phyloP scores from a whole-genome alignment of 2,888 invertebrate genomes.

The Camptogramma bilineatum region DNA sequence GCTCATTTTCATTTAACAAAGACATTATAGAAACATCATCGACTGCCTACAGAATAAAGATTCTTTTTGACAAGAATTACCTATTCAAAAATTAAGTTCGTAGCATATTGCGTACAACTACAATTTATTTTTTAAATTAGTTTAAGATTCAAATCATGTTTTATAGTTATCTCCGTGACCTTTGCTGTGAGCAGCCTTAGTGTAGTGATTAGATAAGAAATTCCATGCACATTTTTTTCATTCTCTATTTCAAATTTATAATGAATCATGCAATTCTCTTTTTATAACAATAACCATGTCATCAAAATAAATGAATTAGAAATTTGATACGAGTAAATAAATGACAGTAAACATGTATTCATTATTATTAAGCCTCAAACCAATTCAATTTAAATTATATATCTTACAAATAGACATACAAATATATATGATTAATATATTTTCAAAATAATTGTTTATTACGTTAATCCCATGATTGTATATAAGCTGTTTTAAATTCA shows the following conservation, averaged over 20 bases:
- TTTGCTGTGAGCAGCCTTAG: slow-evolving; percentile 14
- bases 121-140: no score
- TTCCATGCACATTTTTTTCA: slow-evolving; percentile 30
- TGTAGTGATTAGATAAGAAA: slow-evolving; percentile 7
- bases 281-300: slow-evolving; percentile 21
- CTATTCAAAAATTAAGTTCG: neutral
- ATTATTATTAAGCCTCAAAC: slow-evolving; percentile 40
- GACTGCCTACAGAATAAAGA: no score
- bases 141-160: no score
- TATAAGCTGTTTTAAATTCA: slow-evolving; percentile 5
- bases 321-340: slow-evolving; percentile 17
- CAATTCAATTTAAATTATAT: slow-evolving; percentile 8
- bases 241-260: slow-evolving; percentile 10
- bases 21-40: no score
- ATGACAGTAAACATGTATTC: slow-evolving; percentile 44
- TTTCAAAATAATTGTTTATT: no score
- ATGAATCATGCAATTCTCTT: slow-evolving; percentile 16
- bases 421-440: neutral
- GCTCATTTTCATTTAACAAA: no score
- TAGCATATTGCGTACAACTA: no score
- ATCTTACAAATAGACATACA: slow-evolving; percentile 12
- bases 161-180: slow-evolving; percentile 25
- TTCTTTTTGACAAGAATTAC: no score
- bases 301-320: slow-evolving; percentile 12
- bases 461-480: no score